These are phyloP conservation scores for Eucidaris tribuloides DNA, from an alignment of 35 echinoderm and acorn worm genomes.

Conservation along the genomic window DNA sequence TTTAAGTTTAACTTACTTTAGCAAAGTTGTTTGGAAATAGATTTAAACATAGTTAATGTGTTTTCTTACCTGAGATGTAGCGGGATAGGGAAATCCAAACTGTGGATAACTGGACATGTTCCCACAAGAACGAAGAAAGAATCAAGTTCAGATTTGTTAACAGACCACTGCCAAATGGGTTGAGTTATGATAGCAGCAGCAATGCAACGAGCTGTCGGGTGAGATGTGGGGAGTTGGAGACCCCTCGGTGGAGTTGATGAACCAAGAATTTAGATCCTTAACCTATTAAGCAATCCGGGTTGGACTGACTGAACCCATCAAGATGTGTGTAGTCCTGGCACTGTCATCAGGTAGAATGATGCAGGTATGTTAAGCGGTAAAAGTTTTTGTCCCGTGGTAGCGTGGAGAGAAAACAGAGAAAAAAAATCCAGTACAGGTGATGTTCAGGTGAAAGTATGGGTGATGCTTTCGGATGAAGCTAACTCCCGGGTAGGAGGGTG, in stretches of 20 bases:
- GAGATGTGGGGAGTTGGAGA: no score
- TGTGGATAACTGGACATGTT: slow-evolving; percentile 62
- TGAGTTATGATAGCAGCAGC: no score
- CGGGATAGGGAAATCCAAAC: slow-evolving; percentile 66
- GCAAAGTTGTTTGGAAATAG: not conserved
- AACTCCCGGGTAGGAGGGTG: not conserved
- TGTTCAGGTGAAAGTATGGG: not conserved
- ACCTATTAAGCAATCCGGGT: no score
- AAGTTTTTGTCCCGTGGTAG: not conserved
- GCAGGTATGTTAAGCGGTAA: not conserved
- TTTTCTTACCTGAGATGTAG: slow-evolving; percentile 70
- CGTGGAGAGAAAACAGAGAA: not conserved
- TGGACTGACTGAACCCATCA: no score
- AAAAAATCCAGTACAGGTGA: not conserved
- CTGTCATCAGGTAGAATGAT: not conserved
- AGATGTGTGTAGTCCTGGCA: no score
- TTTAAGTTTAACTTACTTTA: not conserved
- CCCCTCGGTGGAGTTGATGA: no score
- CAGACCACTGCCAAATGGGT: not conserved
- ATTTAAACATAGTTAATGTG: not conserved
- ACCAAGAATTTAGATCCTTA: not conserved
- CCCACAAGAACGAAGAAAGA: not conserved
- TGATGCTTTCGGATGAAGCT: not conserved
- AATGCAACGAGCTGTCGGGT: no score
- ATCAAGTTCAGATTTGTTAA: not conserved